phyloP scores from a whole-genome alignment of 2,797 vertebrate genomes.

The Calcarius lapponicus region DNA sequence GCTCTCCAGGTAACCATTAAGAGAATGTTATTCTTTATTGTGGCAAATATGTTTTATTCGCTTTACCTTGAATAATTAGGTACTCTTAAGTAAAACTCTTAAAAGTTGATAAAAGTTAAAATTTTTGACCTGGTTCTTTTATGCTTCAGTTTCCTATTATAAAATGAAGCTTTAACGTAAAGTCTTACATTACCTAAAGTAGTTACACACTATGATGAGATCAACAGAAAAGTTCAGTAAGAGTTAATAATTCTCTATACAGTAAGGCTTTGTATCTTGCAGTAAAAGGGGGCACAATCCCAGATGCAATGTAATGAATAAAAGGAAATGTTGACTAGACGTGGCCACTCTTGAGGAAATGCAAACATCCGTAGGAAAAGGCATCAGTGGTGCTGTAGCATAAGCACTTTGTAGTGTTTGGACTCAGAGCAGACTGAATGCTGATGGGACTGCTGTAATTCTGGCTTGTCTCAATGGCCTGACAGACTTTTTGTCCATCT shows the following conservation, averaged over 20 bases:
- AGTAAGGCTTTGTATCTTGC: not conserved
- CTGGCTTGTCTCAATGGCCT: not conserved
- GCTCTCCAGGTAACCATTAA: not conserved
- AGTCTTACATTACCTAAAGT: not conserved
- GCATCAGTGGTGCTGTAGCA: not conserved
- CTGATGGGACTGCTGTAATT: not conserved
- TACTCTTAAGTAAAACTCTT: not conserved
- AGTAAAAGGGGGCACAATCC: not conserved
- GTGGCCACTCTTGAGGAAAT: not conserved
- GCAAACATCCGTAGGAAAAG: not conserved
- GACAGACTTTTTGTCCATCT: not conserved
- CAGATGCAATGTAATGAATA: not conserved
- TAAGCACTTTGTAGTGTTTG: not conserved
- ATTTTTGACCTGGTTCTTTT: not conserved
- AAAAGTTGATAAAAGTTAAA: not conserved
- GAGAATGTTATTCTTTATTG: not conserved
- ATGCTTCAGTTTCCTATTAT: not conserved
- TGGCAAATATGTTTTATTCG: not conserved
- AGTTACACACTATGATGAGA: not conserved
- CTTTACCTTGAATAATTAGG: not conserved
- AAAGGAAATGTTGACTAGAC: constrained; percentile 10
- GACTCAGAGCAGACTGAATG: not conserved
- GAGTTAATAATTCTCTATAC: not conserved
- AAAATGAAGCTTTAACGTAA: not conserved
- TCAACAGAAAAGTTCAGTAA: not conserved